Percentiles rank a stretch among this genome's conserved stretches.
Evolutionary conservation across 2,888 invertebrate genomes (phyloP).

Genomic region (Mimas tiliae): DNA sequence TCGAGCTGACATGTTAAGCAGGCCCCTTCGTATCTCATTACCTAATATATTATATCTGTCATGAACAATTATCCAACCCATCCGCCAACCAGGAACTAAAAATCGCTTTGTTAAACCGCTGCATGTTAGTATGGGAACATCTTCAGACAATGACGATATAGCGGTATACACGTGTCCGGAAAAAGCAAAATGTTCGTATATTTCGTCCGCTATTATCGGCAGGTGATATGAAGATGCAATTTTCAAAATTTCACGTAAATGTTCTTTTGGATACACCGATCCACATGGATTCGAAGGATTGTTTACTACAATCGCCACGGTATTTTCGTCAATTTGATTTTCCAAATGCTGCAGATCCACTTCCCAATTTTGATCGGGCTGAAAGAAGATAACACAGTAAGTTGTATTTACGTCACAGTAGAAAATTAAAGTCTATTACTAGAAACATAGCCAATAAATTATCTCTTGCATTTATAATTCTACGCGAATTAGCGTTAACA

Average conservation of each 20-base stretch:
- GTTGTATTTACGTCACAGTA: background rate
- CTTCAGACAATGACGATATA: slow-evolving; percentile 91
- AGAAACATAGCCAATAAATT: background rate
- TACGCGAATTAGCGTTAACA: background rate
- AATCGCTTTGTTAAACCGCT: slow-evolving; percentile 98
- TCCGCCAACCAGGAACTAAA: slow-evolving; percentile 97
- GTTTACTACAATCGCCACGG: slow-evolving; percentile 95
- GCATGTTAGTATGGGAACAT: slow-evolving; percentile 96
- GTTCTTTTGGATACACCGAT: slow-evolving; percentile 93
- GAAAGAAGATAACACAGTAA: slow-evolving; percentile 51
- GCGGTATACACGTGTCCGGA: slow-evolving; percentile 91
- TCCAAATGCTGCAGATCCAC: slow-evolving; percentile 94
- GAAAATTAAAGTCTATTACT: background rate
- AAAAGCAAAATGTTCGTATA: slow-evolving; percentile 97
- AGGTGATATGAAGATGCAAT: slow-evolving; percentile 91
- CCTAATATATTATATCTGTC: slow-evolving; percentile 90
- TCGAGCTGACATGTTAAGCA: slow-evolving; percentile 89
- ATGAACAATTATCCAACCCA: slow-evolving; percentile 98
- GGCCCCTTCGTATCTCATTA: slow-evolving; percentile 74
- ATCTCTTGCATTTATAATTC: background rate
- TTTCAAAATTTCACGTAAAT: slow-evolving; percentile 91
- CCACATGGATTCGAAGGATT: slow-evolving; percentile 99
- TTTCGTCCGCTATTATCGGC: slow-evolving; percentile 98
- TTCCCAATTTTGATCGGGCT: slow-evolving; percentile 94
- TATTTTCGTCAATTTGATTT: slow-evolving; percentile 93